Percentiles rank a stretch among this genome's conserved stretches.
phyloP scores from a whole-genome alignment of 2,113 vertebrate genomes.

The Embiotoca jacksoni region DNA sequence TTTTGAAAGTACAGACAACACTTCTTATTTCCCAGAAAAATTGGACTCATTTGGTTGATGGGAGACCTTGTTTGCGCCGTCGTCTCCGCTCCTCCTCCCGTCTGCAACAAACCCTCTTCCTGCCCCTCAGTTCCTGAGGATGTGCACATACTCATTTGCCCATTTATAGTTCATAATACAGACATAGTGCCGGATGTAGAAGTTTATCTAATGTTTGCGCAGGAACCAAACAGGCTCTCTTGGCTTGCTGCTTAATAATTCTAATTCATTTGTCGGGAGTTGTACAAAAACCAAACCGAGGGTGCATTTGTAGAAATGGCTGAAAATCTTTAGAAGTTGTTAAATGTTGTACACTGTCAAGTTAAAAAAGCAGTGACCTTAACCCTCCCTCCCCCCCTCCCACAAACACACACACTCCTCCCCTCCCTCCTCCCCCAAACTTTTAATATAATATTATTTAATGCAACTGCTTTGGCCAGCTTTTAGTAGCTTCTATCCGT shows the following conservation, averaged over 20 bases:
- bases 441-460: no score
- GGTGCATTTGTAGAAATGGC: neutral
- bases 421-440: no score
- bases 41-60: neutral
- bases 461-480: no score
- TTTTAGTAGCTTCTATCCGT: no score
- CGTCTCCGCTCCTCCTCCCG: constrained; percentile 1
- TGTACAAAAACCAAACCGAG: neutral
- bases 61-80: neutral
- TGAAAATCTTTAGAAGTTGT: neutral
- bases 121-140: constrained; percentile 35
- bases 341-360: no score
- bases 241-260: neutral
- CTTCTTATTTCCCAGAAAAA: neutral
- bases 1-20: neutral
- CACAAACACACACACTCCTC: no score
- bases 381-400: no score
- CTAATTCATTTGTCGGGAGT: no score
- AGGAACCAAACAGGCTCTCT: constrained; percentile 7
- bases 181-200: neutral
- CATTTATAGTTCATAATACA: constrained; percentile 19
- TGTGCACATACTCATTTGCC: constrained; percentile 7
- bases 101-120: constrained; percentile 29
- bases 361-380: no score
- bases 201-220: neutral